These are phyloP conservation scores for Patiria miniata DNA, from an alignment of 35 echinoderm and acorn worm species.

Conservation along the genomic window DNA sequence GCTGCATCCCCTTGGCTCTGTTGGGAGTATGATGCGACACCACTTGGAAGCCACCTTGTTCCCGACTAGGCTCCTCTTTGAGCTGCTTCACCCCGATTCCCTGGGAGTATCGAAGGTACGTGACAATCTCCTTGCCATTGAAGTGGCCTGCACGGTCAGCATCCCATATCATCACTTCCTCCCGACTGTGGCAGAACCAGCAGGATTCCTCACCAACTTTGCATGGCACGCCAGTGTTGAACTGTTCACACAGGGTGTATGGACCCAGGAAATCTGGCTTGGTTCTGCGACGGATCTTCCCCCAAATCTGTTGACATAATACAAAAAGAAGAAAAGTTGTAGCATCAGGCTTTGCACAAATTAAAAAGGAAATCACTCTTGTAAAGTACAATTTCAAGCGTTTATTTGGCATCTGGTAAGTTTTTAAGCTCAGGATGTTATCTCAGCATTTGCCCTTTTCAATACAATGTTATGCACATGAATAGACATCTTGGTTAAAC, in stretches of 20 bases:
- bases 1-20: not conserved
- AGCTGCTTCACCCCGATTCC: constrained; percentile 17
- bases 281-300: constrained; percentile 53
- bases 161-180: constrained; percentile 71
- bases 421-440: too few relatives aligned
- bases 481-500: too few relatives aligned
- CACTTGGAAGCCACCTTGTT: not conserved
- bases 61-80: constrained; percentile 3
- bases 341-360: too few relatives aligned
- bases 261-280: constrained; percentile 48
- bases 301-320: constrained; percentile 34
- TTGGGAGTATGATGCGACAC: not conserved
- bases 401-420: too few relatives aligned
- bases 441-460: too few relatives aligned
- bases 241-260: constrained; percentile 62
- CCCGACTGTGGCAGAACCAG: constrained; percentile 68
- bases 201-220: constrained; percentile 59
- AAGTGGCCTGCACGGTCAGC: constrained; percentile 63
- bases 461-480: too few relatives aligned
- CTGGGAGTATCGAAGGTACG: constrained; percentile 34
- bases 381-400: too few relatives aligned
- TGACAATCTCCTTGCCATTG: constrained; percentile 72
- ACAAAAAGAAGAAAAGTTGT: not conserved
- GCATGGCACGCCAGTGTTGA: constrained; percentile 39
- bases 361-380: too few relatives aligned